Evolutionary conservation across 2,113 vertebrate species (phyloP).

Genomic region (Pteronura brasiliensis): DNA sequence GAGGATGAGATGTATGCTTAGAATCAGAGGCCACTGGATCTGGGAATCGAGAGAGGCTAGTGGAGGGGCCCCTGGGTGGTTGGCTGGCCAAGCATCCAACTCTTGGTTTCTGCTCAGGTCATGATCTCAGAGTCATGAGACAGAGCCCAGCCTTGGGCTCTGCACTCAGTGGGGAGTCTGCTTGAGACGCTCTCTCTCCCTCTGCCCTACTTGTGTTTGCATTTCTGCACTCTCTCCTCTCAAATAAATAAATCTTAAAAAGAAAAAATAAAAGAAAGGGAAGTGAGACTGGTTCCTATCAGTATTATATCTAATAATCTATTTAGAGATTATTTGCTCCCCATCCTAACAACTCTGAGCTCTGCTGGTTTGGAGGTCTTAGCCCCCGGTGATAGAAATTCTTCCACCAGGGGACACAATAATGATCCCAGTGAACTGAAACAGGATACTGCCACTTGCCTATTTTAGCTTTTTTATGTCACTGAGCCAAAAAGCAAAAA

Average conservation of each 20-base stretch:
- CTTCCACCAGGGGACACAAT: background rate
- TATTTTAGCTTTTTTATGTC: background rate
- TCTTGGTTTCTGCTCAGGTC: background rate
- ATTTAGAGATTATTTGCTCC: background rate
- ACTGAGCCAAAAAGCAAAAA: background rate
- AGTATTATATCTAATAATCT: background rate
- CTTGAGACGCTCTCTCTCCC: background rate
- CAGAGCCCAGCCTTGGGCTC: background rate
- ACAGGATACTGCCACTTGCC: background rate
- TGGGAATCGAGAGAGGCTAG: background rate
- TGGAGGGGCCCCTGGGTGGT: background rate
- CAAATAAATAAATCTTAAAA: background rate
- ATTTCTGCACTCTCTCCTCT: background rate
- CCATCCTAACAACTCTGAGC: background rate
- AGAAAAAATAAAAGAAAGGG: background rate
- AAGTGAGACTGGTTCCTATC: background rate
- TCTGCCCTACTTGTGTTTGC: background rate
- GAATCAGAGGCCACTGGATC: background rate
- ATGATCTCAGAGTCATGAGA: background rate
- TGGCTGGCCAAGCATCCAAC: background rate
- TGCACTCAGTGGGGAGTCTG: background rate
- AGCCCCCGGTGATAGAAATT: background rate
- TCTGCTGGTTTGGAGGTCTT: background rate
- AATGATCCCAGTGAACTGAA: background rate
- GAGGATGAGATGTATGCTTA: background rate